phyloP scores from a whole-genome alignment of 2,797 vertebrate species.

The Lacerta bilineata region DNA sequence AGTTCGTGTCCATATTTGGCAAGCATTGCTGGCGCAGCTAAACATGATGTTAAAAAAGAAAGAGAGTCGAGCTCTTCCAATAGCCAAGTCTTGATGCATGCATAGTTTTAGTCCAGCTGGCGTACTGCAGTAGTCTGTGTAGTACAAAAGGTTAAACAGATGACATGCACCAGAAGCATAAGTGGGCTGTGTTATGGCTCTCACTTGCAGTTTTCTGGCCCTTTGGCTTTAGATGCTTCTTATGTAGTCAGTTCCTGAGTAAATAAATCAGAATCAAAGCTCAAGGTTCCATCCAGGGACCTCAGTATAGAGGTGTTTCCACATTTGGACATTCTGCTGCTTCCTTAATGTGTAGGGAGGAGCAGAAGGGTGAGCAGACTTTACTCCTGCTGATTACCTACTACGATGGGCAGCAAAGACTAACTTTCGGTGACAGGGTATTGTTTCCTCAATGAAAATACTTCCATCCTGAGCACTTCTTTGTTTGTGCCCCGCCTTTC shows the following conservation, averaged over 20 bases:
- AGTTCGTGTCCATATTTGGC: background rate
- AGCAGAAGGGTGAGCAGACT: background rate
- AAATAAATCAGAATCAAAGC: background rate
- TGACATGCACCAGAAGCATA: background rate
- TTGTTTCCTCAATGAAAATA: background rate
- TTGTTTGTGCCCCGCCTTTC: no score
- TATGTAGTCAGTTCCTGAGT: background rate
- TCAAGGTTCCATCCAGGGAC: background rate
- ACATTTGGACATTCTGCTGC: background rate
- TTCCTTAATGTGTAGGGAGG: background rate
- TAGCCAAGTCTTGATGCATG: background rate
- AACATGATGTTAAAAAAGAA: background rate
- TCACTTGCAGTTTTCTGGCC: background rate
- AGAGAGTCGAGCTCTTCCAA: background rate
- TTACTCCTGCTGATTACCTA: background rate
- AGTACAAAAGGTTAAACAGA: conserved; percentile 12
- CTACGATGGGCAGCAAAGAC: background rate
- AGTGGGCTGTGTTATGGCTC: background rate
- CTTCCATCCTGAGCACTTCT: background rate
- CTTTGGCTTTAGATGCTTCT: background rate
- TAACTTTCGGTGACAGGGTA: background rate
- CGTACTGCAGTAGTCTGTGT: background rate
- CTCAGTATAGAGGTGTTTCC: background rate
- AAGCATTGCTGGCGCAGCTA: conserved; percentile 3
- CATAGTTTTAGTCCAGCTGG: background rate